Percentiles rank a stretch among this genome's conserved stretches.
These are phyloP conservation scores for Drosophila hydei DNA, from an alignment of 1,140 invertebrate genomes.

Conservation along the genomic window DNA sequence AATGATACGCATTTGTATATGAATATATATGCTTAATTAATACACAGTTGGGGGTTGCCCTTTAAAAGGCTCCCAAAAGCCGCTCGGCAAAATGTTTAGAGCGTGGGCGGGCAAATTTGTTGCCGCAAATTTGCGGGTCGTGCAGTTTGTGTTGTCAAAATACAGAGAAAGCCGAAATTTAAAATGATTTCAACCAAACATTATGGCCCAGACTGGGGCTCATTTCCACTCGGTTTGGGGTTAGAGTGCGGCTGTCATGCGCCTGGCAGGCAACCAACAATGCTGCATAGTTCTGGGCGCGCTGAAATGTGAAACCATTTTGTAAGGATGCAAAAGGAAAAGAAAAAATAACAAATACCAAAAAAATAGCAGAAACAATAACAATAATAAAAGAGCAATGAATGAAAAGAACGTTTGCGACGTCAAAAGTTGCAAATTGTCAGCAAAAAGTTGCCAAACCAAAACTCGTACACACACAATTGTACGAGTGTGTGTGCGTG, in stretches of 20 bases:
- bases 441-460: slow-evolving; percentile 66
- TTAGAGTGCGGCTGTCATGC: slow-evolving; percentile 15
- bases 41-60: not conserved
- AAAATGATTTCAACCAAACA: slow-evolving; percentile 52
- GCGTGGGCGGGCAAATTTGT: not conserved
- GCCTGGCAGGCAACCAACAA: slow-evolving; percentile 45
- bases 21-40: not conserved
- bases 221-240: slow-evolving; percentile 10
- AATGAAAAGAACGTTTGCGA: slow-evolving; percentile 61
- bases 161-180: slow-evolving; percentile 30
- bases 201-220: not conserved
- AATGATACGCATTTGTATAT: too few relatives aligned
- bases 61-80: not conserved
- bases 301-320: slow-evolving; percentile 77
- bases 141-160: slow-evolving; percentile 25
- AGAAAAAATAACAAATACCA: slow-evolving; percentile 6
- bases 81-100: not conserved
- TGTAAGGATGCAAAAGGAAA: slow-evolving; percentile 17
- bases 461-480: slow-evolving; percentile 9
- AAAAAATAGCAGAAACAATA: slow-evolving; percentile 22
- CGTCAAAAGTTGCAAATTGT: slow-evolving; percentile 66
- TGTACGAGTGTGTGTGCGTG: not conserved
- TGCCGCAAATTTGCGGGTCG: slow-evolving; percentile 31
- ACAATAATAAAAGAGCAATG: slow-evolving; percentile 60
- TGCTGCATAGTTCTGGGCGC: slow-evolving; percentile 66